Conservation (phyloP, 1,140 invertebrate genomes). For the Drosophila bocki region DNA sequence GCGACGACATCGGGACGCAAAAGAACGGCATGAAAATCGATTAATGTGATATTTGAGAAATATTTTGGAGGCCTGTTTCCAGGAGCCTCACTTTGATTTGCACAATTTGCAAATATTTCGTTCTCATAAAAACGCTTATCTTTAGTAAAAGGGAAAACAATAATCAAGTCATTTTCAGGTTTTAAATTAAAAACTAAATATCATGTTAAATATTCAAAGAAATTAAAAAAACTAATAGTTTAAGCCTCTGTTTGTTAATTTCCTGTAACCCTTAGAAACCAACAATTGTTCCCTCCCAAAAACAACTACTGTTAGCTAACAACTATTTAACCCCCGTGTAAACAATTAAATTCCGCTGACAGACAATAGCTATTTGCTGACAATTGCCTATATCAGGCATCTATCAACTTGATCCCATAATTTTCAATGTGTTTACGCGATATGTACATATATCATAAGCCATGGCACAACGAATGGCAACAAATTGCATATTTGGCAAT, state of each 20-base stretch:
- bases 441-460: slow-evolving; percentile 12
- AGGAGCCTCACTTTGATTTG: slow-evolving; percentile 5
- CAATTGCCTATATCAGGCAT: slow-evolving; percentile 11
- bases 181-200: too few relatives aligned
- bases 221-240: too few relatives aligned
- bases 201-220: too few relatives aligned
- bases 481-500: slow-evolving; percentile 49
- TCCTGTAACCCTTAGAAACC: not conserved
- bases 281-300: not conserved
- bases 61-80: not conserved
- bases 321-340: not conserved
- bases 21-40: slow-evolving; percentile 28
- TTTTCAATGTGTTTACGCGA: slow-evolving; percentile 13
- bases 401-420: slow-evolving; percentile 17
- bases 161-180: too few relatives aligned
- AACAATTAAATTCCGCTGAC: slow-evolving; percentile 1
- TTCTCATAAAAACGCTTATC: not conserved
- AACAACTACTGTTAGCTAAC: not conserved
- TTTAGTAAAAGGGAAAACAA: not conserved
- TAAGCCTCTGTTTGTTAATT: not conserved
- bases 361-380: not conserved
- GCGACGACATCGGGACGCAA: not conserved
- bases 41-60: slow-evolving; percentile 19
- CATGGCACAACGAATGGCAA: slow-evolving; percentile 8
- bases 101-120: slow-evolving; percentile 11